A percentile compares a stretch with the other conserved stretches of the same genome.
Evolutionary conservation across 2,888 invertebrate genomes (phyloP).

Genomic region (Xestia ashworthii): DNA sequence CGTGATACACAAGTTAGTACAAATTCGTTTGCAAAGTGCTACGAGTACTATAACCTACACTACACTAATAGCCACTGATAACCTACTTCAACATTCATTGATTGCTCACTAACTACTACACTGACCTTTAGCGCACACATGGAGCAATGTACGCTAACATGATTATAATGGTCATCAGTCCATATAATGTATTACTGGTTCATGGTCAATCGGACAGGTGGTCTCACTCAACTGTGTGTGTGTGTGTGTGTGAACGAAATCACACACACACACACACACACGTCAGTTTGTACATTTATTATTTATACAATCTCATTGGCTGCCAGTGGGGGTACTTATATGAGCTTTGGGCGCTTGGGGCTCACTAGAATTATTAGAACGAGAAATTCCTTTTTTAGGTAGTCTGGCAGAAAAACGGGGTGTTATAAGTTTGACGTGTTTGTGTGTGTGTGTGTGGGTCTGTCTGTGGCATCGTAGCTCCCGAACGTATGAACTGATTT

Average conservation of each 20-base stretch:
- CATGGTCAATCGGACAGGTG: conserved; percentile 57
- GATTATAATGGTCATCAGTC: conserved; percentile 49
- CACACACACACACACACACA: conserved; percentile 8
- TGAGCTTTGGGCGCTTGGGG: background rate
- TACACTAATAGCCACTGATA: conserved; percentile 13
- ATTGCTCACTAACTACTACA: conserved; percentile 29
- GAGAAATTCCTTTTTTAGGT: background rate
- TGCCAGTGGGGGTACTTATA: conserved; percentile 20
- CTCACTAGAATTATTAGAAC: background rate
- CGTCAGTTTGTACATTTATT: conserved; percentile 25
- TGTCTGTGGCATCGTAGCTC: too few relatives aligned
- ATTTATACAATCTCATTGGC: conserved; percentile 26
- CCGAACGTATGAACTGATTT: too few relatives aligned
- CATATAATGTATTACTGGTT: conserved; percentile 45
- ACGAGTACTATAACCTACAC: background rate
- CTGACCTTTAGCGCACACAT: conserved; percentile 21
- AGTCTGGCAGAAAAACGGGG: too few relatives aligned
- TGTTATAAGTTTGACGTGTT: too few relatives aligned
- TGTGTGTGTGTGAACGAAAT: too few relatives aligned
- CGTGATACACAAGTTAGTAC: background rate
- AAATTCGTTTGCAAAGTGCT: background rate
- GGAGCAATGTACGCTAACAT: conserved; percentile 50
- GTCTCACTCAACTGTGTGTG: too few relatives aligned
- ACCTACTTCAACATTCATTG: conserved; percentile 46
- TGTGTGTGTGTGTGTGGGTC: too few relatives aligned